These are phyloP conservation scores for Anoplolepis gracilipes DNA, from an alignment of 1,140 invertebrate genomes.

Conservation along the genomic window DNA sequence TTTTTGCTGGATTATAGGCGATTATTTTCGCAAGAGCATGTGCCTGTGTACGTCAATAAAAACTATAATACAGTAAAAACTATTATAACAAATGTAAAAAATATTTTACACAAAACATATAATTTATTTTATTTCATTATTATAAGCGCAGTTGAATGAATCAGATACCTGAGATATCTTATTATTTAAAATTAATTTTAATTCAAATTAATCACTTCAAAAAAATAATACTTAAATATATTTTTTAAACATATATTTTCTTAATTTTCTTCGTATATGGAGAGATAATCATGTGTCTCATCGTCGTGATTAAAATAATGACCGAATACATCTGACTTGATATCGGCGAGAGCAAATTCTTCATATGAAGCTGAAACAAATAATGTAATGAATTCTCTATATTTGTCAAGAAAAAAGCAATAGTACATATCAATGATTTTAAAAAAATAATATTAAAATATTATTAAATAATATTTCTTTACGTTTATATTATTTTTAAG, in stretches of 20 bases:
- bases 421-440: neutral
- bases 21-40: neutral
- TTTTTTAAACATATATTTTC: neutral
- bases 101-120: neutral
- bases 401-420: neutral
- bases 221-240: neutral
- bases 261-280: neutral
- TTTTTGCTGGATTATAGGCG: neutral
- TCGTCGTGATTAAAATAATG: slow-evolving; percentile 25
- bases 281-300: slow-evolving; percentile 38
- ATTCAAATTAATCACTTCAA: neutral
- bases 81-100: neutral
- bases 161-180: slow-evolving; percentile 1
- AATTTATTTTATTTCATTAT: neutral
- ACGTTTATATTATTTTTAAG: neutral
- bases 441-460: slow-evolving; percentile 4
- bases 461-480: slow-evolving; percentile 6
- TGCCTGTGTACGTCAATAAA: neutral
- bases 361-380: slow-evolving; percentile 53
- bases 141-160: neutral
- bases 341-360: neutral
- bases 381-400: neutral
- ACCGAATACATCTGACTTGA: neutral
- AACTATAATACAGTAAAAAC: neutral
- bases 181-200: slow-evolving; percentile 14